A percentile compares a stretch with the other conserved stretches of the same genome.
These are phyloP conservation scores for Streptopelia turtur DNA, from an alignment of 2,797 vertebrate genomes.

Conservation along the genomic window DNA sequence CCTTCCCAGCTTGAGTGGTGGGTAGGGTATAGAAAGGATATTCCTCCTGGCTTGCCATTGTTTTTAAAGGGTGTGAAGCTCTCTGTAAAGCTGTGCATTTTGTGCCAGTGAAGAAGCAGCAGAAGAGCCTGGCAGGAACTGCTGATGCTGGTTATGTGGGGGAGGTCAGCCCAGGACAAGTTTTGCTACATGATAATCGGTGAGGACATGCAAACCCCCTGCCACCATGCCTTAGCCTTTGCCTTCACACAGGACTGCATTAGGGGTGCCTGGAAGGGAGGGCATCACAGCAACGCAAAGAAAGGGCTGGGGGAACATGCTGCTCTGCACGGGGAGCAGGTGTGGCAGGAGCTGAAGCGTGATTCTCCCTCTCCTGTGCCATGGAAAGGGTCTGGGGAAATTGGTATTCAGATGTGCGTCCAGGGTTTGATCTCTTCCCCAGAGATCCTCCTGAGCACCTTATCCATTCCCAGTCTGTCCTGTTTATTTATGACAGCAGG, in stretches of 20 bases:
- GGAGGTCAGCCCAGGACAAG: background rate
- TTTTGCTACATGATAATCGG: background rate
- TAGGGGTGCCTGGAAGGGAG: background rate
- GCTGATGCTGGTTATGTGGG: background rate
- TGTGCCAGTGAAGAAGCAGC: background rate
- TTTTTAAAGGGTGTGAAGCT: background rate
- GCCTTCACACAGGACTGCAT: background rate
- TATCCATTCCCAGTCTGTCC: background rate
- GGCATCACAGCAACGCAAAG: background rate
- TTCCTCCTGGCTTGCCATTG: background rate
- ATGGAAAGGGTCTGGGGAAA: background rate
- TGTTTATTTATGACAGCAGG: background rate
- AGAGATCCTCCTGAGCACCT: background rate
- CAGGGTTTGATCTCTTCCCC: background rate
- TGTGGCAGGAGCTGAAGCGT: background rate
- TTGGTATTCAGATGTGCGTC: background rate
- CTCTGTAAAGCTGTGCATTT: background rate
- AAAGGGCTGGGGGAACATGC: background rate
- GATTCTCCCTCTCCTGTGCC: background rate
- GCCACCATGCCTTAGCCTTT: background rate
- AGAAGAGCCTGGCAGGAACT: background rate
- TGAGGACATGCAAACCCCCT: background rate
- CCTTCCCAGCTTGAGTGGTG: background rate
- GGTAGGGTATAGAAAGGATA: background rate
- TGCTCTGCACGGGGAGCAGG: rapidly evolving